A percentile compares a stretch with the other conserved stretches of the same genome.
phyloP scores from a whole-genome alignment of 2,113 vertebrate species.

The Gopherus flavomarginatus region DNA sequence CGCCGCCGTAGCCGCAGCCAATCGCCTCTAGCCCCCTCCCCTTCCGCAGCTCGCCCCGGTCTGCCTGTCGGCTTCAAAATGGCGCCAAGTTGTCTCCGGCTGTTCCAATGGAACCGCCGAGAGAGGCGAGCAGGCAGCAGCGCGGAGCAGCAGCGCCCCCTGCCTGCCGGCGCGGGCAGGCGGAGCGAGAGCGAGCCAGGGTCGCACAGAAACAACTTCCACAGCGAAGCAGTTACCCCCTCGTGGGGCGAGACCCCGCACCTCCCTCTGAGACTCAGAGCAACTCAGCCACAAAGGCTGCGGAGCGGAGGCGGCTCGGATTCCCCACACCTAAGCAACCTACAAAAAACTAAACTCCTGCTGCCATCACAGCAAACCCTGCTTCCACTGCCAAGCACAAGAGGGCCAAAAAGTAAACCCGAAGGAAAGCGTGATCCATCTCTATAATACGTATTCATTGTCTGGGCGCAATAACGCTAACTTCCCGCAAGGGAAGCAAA shows the following conservation, averaged over 20 bases:
- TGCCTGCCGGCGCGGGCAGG: constrained; percentile 36
- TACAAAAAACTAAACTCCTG: background rate
- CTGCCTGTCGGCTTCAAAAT: constrained; percentile 93
- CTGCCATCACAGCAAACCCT: background rate
- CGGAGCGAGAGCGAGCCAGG: too few species aligned
- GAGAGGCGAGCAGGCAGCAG: constrained; percentile 40
- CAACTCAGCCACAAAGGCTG: background rate
- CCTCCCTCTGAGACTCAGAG: background rate
- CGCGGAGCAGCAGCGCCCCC: constrained; percentile 82
- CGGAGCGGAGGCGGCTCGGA: background rate
- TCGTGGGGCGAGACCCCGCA: background rate
- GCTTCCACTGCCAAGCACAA: background rate
- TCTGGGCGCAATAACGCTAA: too few species aligned
- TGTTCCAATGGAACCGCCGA: constrained; percentile 81
- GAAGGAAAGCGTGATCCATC: background rate
- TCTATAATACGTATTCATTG: background rate
- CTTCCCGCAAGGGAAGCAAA: background rate
- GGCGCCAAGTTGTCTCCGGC: constrained; percentile 92
- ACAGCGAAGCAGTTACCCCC: background rate
- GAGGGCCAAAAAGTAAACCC: background rate
- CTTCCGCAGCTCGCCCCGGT: constrained; percentile 83
- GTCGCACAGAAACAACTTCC: background rate
- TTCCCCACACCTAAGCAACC: background rate
- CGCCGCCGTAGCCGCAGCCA: constrained; percentile 75
- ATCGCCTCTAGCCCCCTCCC: constrained; percentile 80